Evolutionary conservation across 2,113 vertebrate genomes (phyloP), one percentile per base, ranked within the genome.

Genomic region (Podilymbus podiceps): DNA sequence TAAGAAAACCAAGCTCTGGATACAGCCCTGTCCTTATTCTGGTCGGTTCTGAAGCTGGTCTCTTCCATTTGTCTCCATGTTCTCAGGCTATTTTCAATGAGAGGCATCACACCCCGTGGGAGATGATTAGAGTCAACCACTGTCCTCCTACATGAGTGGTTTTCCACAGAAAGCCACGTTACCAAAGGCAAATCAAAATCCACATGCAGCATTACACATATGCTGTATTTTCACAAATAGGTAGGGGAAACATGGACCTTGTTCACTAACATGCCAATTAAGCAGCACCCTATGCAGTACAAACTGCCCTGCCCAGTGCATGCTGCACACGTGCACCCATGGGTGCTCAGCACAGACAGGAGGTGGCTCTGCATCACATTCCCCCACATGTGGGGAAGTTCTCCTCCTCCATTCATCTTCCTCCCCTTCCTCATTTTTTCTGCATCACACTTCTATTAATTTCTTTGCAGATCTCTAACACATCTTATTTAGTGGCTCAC

Each of bases 321-420:
- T 3, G 8, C 40, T 5, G 20, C 46, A 27, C 38, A 31, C 7
- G 0, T 0, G 3, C 52, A 2, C 8, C 58, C 64, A 25, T 3
- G 86, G 58, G 62, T 55, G 53, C 59, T 66, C 14, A 1, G 76
- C 67, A 73, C 44, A 18, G 75, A 38, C 40, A 67, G 63, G 47
- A 83, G 53, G 15, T 35, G 66, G 55, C 75, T 83, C 67, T 63
- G 17, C 23, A 60, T 33, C 63, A 30, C 13, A 6, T 18, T 66
- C 22, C 47, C 60, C 76, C 21, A 15, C 12, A 2, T 6, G 9
- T 1, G 0, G 8, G 21, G 11, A 23, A 31, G 50, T 62, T 6
- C 24, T 77, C 30, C 24, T 74, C 52, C 42, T 75, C 53, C 47
- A 8, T 52, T 78, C n/a, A 17, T 1, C 56, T 62, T 56, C 42